Base-by-base conservation (phyloP, 1,140 invertebrate genomes). In the Saxidomus purpurata region DNA sequence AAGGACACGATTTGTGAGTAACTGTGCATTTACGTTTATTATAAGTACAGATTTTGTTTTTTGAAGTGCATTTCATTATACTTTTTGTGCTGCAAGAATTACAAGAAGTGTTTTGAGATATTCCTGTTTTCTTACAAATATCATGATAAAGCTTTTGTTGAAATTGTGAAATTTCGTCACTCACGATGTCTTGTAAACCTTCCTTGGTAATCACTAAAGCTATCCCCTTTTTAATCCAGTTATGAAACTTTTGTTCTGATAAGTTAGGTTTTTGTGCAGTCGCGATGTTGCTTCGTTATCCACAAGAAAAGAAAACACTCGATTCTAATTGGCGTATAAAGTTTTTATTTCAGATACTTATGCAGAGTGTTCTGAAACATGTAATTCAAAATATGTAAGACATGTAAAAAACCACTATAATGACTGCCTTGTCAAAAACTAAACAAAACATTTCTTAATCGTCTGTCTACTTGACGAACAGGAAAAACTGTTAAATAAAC, bases 151-250 rank as follows among this genome's bases (percentile, higher is more conserved):
- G 2, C 49, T 40, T n/a, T 22, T 43, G 8, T n/a, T 43, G 25
- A 49, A 76, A 76, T 28, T 76, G 15, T 43, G 11, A 3, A 6
- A 76, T 49, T 49, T 76, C 71, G 49, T 49, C 15, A 4, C 11
- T 22, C n/a, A 43, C 71, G 15, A 76, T 76, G n/a, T 76, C 40
- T 25, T 76, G 38, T 47, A 76, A 49, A 11, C 71, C 71, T 47
- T 76, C 19, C 38, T 49, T 76, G 2, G 71, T 76, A 1, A 25
- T 0, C 38, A 43, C n/a, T 13, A 76, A 19, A 25, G 40, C 71
- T 28, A 76, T 15, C 8, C 71, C 71, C 15, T 22, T 8, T 76
- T 76, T 76, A 25, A 76, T 28, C 71, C 71, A 76, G 40, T 76
- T 47, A 8, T 63, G 59, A 28, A 63, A 63, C 25, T 63, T 28